phyloP scores from a whole-genome alignment of 2,888 invertebrate genomes.

The Anodontia alba region DNA sequence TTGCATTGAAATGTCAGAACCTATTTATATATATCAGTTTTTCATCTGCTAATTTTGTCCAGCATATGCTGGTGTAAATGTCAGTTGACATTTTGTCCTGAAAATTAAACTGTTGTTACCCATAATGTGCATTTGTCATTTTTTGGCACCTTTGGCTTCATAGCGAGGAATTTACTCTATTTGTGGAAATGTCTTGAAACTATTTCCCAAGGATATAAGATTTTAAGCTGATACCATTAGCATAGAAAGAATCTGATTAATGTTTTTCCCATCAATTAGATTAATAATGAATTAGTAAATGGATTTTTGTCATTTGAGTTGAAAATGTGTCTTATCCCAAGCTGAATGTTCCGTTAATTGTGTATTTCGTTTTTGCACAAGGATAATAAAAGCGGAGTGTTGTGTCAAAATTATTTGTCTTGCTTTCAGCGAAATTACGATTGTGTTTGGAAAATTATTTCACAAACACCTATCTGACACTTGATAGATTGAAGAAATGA shows the following conservation, averaged over 20 bases:
- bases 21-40: too few relatives aligned
- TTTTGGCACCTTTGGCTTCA: background rate
- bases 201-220: slow-evolving; percentile 18
- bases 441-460: background rate
- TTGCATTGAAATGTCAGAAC: too few relatives aligned
- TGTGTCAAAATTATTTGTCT: slow-evolving; percentile 11
- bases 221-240: slow-evolving; percentile 20
- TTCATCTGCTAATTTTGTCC: too few relatives aligned
- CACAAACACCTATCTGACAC: background rate
- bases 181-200: slow-evolving; percentile 16
- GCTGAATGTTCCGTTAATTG: slow-evolving; percentile 17
- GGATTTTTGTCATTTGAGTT: slow-evolving; percentile 58
- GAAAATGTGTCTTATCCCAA: slow-evolving; percentile 17
- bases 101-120: too few relatives aligned
- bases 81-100: too few relatives aligned
- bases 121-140: background rate
- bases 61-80: too few relatives aligned
- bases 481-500: background rate
- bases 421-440: background rate
- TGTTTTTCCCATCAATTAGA: slow-evolving; percentile 33
- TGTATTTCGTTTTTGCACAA: slow-evolving; percentile 8
- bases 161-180: background rate
- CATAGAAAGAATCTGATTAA: slow-evolving; percentile 20
- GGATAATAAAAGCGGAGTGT: background rate
- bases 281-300: slow-evolving; percentile 63